These are phyloP conservation scores for Rhynchomys soricoides DNA, from an alignment of 2,113 vertebrate species.

Conservation along the genomic window DNA sequence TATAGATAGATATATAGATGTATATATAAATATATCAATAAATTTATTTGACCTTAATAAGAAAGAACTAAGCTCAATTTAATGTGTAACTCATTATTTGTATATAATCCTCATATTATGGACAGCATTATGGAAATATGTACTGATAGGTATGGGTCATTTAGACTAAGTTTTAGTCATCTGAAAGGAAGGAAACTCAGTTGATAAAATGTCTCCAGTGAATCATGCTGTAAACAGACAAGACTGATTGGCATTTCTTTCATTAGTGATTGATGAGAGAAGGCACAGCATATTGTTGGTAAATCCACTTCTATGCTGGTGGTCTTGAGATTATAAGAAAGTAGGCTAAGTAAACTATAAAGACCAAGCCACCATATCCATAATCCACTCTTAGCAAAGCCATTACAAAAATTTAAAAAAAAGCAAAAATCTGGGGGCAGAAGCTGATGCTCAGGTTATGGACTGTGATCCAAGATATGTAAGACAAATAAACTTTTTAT, in stretches of 20 bases:
- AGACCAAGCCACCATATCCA: no score
- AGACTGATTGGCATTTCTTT: background rate
- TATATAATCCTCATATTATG: background rate
- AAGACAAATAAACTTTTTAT: background rate
- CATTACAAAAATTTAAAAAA: no score
- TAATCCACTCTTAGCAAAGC: no score
- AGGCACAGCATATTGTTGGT: background rate
- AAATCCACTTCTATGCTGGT: rapidly evolving
- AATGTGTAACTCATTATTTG: background rate
- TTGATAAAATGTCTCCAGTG: background rate
- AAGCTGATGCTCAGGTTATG: no score
- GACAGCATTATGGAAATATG: background rate
- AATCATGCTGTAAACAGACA: background rate
- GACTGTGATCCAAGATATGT: background rate
- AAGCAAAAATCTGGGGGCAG: no score
- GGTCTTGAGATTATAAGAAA: background rate
- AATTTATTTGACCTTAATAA: background rate
- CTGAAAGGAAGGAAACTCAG: background rate
- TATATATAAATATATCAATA: background rate
- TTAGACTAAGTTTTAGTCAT: background rate
- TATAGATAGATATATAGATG: no score
- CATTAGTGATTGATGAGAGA: background rate
- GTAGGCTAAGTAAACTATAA: background rate
- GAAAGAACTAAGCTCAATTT: background rate
- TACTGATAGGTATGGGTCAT: background rate